Percentiles rank a stretch among this genome's conserved stretches.
These are phyloP conservation scores for Tryphoninae sp. DNA, from an alignment of 2,888 invertebrate genomes.

Conservation along the genomic window DNA sequence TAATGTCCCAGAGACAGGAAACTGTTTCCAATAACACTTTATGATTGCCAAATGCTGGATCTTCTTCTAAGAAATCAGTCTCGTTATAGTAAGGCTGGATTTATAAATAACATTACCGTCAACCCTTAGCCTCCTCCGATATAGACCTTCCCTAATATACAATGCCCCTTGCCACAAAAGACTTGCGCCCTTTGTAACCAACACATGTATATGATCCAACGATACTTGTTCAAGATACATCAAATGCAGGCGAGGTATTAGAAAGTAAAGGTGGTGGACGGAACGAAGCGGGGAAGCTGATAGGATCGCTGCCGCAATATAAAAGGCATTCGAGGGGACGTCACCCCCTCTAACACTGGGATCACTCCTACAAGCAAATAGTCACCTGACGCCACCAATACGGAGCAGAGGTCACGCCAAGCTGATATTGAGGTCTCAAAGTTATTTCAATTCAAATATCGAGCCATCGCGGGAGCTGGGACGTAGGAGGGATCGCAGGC, in stretches of 20 bases:
- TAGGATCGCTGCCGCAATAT: neutral
- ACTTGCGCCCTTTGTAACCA: conserved; percentile 7
- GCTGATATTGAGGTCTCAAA: conserved; percentile 74
- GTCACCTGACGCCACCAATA: conserved; percentile 36
- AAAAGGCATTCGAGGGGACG: neutral
- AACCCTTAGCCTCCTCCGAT: too few relatives aligned
- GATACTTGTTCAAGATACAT: conserved; percentile 3
- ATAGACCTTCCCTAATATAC: too few relatives aligned
- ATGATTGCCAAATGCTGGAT: too few relatives aligned
- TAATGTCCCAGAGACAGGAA: too few relatives aligned
- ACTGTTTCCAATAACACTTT: too few relatives aligned
- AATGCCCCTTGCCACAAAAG: too few relatives aligned
- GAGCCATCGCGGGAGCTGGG: conserved; percentile 55
- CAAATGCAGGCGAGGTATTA: neutral
- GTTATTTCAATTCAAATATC: conserved; percentile 71
- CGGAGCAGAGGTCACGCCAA: conserved; percentile 53
- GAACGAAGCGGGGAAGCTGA: neutral
- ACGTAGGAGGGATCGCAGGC: neutral
- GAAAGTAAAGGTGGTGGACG: conserved; percentile 14
- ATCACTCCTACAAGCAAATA: conserved; percentile 1
- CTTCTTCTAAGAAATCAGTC: too few relatives aligned
- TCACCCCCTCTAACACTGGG: conserved; percentile 12
- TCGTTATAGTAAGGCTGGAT: too few relatives aligned
- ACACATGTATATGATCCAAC: conserved; percentile 8
- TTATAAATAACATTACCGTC: too few relatives aligned